Evolutionary conservation across 92 coral and sea anemone species (phyloP), one percentile per base, ranked within the genome.

Genomic region (Desmophyllum pertusum): DNA sequence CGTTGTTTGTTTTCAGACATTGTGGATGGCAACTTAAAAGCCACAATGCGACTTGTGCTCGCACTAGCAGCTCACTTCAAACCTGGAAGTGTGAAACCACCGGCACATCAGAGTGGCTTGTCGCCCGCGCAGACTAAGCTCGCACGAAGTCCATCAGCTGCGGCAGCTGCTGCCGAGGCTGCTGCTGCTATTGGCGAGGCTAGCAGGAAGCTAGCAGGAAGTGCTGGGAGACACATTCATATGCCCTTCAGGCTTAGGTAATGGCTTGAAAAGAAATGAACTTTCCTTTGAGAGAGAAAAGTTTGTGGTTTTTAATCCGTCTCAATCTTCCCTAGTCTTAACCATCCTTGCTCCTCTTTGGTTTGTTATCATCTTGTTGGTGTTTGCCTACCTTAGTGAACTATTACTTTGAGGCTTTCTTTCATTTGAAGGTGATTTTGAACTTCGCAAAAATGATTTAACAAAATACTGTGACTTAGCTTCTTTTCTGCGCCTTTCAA

Each of bases 171-270:
- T 30, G 98, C 99, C 31, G 97, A 94, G 64, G 99, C 99, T 37
- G 99, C 99, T 41, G 99, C 98, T 23, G 95, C 98, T 37, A 92
- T 97, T 70, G 98, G 94, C 31, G 99, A 97, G 77, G 99, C 95
- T 69, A 97, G 98, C 57, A 87, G 99, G 65, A 97, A 95, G 38
- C n/a, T n/a, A n/a, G 98, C 96, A 0, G 99, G 98, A n/a, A 97
- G 94, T 75, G 94, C 90, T 77, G 99, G 99, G 18, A 84, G 98
- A 59, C 98, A 95, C n/a, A 90, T 90, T 30, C 86, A 77, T 23
- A 73, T 73, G 81, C 87, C 87, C 66, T 84, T 75, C 27, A 45
- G 94, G 81, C 85, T 86, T 19, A 89, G 98, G 99, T 97, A 67
- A 30, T 37, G 3, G 18, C 19, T 1, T 3, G 21, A 9, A 0